Base-by-base conservation (phyloP, 2,113 vertebrate genomes). In the Alouatta palliata region DNA sequence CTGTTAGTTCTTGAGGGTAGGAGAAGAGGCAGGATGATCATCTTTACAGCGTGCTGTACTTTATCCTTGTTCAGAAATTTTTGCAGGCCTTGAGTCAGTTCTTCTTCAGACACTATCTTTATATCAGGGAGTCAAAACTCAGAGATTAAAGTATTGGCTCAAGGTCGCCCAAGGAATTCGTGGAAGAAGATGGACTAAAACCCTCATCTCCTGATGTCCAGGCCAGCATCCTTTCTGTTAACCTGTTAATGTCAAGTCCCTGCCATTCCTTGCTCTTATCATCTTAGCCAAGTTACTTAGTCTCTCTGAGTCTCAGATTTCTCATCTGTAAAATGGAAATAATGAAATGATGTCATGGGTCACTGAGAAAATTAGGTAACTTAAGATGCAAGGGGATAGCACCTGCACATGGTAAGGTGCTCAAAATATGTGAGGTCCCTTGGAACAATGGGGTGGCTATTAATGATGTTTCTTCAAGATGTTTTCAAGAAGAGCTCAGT, bases 1-100 rank as follows among this genome's bases (percentile, higher is more conserved):
- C 97, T 97, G 97, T 95, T 93, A 96, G 92, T 88, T 97, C 89
- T 87, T 54, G 64, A 87, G 81, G 64, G 45, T 45, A 47, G 88
- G 66, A 37, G 83, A 13, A 49, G 83, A 93, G 49, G 58, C 25
- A 6, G 68, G 58, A 95, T 93, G 71, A 95, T 85, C 70, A n/a
- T 93, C 91, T 75, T 81, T 73, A 66, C 19, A n/a, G 71, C 40
- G 17, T 40, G 71, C 64, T 85, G 45, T 71, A 70, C 64, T 97
- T 95, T 45, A 82, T 90, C 91, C 70, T 86, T 95, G 45, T 40
- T 89, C 52, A 94, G 87, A 96, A 87, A 92, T 94, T 83, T 93
- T 61, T 47, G 30, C 71, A 87, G 76, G 90, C 47, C 81, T 96
- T 27, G 40, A 30, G 32, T 88, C 79, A 70, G 25, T 95, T 47